Conservation (phyloP, 2,797 vertebrate genomes). For the Thripadectes ignobilis region DNA sequence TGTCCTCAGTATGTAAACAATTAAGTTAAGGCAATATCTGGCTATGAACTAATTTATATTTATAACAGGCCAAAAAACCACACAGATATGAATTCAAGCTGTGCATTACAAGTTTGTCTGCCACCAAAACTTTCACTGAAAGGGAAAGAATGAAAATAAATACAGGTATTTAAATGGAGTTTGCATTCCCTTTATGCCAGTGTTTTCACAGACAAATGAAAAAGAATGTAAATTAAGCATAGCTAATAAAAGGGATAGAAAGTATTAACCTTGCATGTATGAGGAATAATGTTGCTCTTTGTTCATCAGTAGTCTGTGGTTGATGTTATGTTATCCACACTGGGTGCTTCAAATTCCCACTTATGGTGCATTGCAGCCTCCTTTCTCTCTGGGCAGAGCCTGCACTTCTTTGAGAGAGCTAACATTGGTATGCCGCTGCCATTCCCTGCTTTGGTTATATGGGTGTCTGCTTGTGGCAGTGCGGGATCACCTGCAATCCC, state of each 20-base stretch:
- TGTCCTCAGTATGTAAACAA: conserved; percentile 31
- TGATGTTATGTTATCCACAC: not conserved
- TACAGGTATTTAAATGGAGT: conserved; percentile 27
- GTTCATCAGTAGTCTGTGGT: not conserved
- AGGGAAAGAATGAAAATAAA: conserved; percentile 7
- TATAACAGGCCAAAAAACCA: not conserved
- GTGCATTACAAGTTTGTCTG: conserved; percentile 22
- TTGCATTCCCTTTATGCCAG: not conserved
- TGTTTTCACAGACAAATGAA: conserved; percentile 25
- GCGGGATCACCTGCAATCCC: not conserved
- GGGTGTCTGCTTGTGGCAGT: not conserved
- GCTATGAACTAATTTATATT: conserved; percentile 2
- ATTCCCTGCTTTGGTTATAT: not conserved
- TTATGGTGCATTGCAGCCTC: fast-evolving
- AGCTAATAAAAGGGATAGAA: not conserved
- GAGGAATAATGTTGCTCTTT: not conserved
- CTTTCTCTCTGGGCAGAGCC: not conserved
- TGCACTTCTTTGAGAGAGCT: not conserved
- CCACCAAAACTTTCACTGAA: conserved; percentile 18
- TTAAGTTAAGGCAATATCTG: not conserved
- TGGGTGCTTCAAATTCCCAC: not conserved
- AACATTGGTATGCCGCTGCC: fast-evolving
- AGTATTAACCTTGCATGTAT: conserved; percentile 29
- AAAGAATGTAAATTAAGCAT: conserved; percentile 31
- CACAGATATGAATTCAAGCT: not conserved